Evolutionary conservation across 2,888 invertebrate species (phyloP).

Genomic region (Plebejus melissa): DNA sequence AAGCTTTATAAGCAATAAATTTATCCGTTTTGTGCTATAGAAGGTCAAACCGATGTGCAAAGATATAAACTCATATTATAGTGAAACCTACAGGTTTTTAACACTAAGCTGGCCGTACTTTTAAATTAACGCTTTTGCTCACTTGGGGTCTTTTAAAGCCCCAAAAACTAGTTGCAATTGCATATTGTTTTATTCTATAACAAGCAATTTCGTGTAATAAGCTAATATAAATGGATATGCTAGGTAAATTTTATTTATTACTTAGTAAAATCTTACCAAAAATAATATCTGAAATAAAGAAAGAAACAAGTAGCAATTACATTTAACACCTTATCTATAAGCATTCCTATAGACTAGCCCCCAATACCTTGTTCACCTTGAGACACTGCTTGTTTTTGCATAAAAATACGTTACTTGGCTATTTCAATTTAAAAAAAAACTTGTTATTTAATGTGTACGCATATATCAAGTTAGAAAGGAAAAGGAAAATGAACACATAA

Average conservation of each 20-base stretch:
- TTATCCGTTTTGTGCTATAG: neutral
- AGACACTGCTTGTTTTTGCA: conserved; percentile 3
- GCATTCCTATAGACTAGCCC: conserved; percentile 21
- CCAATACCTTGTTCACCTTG: conserved; percentile 14
- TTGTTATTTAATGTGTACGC: neutral
- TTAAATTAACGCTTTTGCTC: no score
- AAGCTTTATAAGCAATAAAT: conserved; percentile 10
- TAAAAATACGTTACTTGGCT: conserved; percentile 9
- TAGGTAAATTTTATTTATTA: no score
- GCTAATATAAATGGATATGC: no score
- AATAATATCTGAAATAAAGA: neutral
- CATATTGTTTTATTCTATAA: no score
- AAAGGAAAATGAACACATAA: conserved; percentile 6
- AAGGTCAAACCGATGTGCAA: neutral
- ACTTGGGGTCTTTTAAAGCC: no score
- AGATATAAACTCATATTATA: neutral
- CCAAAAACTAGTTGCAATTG: neutral
- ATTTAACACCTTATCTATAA: neutral
- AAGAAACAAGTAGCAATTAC: conserved; percentile 2
- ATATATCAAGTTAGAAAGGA: conserved; percentile 10
- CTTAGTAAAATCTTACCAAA: neutral
- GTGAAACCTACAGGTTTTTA: no score
- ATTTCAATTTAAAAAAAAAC: conserved; percentile 3
- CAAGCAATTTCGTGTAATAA: no score
- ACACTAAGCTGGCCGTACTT: no score